phyloP scores from a whole-genome alignment of 1,140 invertebrate species.

The Lepidostoma basale region DNA sequence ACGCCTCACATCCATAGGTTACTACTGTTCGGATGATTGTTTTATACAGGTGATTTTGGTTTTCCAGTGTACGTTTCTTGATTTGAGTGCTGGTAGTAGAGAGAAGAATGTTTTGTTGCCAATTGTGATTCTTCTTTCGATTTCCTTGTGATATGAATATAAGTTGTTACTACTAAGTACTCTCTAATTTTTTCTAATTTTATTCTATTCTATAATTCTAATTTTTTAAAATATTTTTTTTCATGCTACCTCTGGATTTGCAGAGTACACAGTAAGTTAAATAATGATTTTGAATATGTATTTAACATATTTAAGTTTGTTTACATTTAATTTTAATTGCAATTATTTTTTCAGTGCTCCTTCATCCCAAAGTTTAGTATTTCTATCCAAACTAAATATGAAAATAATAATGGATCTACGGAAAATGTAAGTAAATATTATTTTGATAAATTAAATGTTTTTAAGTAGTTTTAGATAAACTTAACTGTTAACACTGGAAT shows the following conservation, averaged over 20 bases:
- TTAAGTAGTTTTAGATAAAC: too few species aligned
- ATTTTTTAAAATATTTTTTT: conserved; percentile 42
- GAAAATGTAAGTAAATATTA: conserved; percentile 80
- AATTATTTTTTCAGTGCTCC: conserved; percentile 76
- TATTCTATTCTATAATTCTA: too few species aligned
- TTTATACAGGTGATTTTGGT: too few species aligned
- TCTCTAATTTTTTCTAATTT: too few species aligned
- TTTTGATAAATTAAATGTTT: too few species aligned
- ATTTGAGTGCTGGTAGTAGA: too few species aligned
- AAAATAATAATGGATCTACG: conserved; percentile 85
- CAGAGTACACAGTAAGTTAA: conserved; percentile 68
- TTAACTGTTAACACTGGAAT: too few species aligned
- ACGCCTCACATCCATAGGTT: too few species aligned
- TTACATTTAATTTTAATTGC: conserved; percentile 8
- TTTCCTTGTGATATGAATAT: not conserved
- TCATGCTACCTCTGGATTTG: conserved; percentile 44
- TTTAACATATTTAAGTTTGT: not conserved
- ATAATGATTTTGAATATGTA: not conserved
- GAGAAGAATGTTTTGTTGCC: too few species aligned
- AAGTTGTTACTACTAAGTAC: not conserved
- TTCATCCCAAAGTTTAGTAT: conserved; percentile 89
- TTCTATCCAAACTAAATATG: conserved; percentile 87
- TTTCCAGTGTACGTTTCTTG: too few species aligned
- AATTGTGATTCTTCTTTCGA: too few species aligned
- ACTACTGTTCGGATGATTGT: too few species aligned